Evolutionary conservation across 2,113 vertebrate genomes (phyloP), one percentile per base, ranked within the genome.

Genomic region (Podarcis raffonei): DNA sequence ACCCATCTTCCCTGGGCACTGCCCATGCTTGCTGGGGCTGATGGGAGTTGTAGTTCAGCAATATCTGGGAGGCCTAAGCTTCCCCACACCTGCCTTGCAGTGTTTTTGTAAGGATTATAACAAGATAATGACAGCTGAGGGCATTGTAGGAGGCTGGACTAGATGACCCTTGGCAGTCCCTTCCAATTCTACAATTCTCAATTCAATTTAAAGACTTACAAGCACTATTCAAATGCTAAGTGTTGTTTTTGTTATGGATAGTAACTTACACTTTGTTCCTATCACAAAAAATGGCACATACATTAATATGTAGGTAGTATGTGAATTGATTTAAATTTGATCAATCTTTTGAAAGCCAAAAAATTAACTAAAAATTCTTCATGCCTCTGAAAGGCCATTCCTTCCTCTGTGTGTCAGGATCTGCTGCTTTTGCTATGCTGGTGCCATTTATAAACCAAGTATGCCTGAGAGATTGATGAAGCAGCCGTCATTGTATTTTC

Each of bases 381-480:
- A 32, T 15, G 57, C 22, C 27, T 16, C 57, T 79, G 77, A 57
- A 13, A 30, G 42, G 5, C 59, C 18, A 8, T 20, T 35, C 22
- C 42, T 85, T 74, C 5, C 48, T 39, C 22, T 59, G n/a, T 74
- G 27, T 57, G 75, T 62, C 30, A 23, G 48, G 22, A 59, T 59
- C 22, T 35, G 22, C 13, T 90, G 92, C 72, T 0, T 89, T 0
- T 1, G 53, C n/a, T 90, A 32, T 0, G 39, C 79, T 62, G 16
- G 18, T 82, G 37, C 23, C 48, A 5, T 30, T 74, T 57, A 62
- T 25, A 13, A 74, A 75, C 42, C 65, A 35, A 74, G 22, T 25
- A 48, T 84, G 48, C 80, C 66, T 88, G 84, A 86, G 72, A 86
- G 39, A 84, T 87, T 88, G 62, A 62, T 90, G 91, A 92, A 87